Conservation (phyloP, 1,140 invertebrate genomes). For the Microplitis demolitor region DNA sequence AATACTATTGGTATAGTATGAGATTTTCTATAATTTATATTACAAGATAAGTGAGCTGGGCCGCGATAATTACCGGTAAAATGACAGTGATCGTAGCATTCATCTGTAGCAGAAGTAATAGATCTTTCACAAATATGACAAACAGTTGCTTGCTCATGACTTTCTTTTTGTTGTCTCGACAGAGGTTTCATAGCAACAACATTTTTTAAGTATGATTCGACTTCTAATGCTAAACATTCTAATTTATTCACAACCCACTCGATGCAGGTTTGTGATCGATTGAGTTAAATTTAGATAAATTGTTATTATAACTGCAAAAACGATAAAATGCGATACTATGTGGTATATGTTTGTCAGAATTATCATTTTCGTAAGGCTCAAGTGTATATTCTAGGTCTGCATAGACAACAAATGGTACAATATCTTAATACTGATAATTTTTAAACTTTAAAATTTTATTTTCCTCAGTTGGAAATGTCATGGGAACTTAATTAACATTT, state of each 20-base stretch:
- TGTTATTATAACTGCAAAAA: constrained; percentile 19
- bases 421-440: background rate
- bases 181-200: constrained; percentile 17
- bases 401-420: constrained; percentile 14
- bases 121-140: constrained; percentile 37
- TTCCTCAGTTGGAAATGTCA: background rate
- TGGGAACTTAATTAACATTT: background rate
- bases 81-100: constrained; percentile 46
- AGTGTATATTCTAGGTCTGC: constrained; percentile 29
- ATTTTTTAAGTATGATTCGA: background rate
- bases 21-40: constrained; percentile 43
- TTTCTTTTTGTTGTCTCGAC: background rate
- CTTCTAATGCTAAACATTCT: constrained; percentile 23
- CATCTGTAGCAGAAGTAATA: constrained; percentile 25
- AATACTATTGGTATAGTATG: constrained; percentile 28
- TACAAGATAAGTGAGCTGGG: constrained; percentile 47
- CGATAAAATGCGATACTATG: constrained; percentile 21
- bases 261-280: constrained; percentile 30
- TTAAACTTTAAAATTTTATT: background rate
- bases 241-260: constrained; percentile 40
- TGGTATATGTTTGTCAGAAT: background rate
- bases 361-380: background rate
- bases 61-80: constrained; percentile 45
- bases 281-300: constrained; percentile 17
- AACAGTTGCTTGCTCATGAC: background rate